Conservation (phyloP, 2,888 invertebrate species). For the Diaphora mendica region DNA sequence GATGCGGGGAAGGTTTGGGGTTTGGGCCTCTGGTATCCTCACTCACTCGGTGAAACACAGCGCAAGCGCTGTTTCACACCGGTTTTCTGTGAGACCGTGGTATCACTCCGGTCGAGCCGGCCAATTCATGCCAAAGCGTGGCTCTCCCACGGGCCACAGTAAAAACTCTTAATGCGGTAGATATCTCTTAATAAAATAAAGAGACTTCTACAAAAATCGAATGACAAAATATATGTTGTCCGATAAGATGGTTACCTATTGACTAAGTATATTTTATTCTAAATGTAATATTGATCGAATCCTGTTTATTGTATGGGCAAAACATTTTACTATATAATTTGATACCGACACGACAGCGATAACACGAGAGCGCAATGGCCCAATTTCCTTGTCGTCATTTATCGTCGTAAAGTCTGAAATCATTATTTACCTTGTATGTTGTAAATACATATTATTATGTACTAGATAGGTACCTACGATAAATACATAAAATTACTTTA, state of each 20-base stretch:
- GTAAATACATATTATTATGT: neutral
- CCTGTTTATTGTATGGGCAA: neutral
- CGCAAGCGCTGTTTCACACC: no score
- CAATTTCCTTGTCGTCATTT: neutral
- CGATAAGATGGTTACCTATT: neutral
- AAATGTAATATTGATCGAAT: neutral
- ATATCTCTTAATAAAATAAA: no score
- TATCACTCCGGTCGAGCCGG: no score
- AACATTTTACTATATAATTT: neutral
- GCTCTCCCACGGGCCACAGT: no score
- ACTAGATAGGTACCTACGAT: neutral
- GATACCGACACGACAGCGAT: neutral
- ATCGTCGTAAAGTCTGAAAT: neutral
- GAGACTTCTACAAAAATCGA: neutral
- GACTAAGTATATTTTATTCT: neutral
- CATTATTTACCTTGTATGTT: neutral
- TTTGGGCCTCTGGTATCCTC: no score
- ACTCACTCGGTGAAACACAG: no score
- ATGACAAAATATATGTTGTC: neutral
- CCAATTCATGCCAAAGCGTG: no score
- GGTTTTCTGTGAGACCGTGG: no score
- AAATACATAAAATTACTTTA: neutral
- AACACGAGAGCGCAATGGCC: neutral
- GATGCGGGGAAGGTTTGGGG: no score
- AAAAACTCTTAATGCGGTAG: no score